Percentiles rank a stretch among this genome's conserved stretches.
phyloP scores from a whole-genome alignment of 2,888 invertebrate genomes.

The Phymatocera aterrima region DNA sequence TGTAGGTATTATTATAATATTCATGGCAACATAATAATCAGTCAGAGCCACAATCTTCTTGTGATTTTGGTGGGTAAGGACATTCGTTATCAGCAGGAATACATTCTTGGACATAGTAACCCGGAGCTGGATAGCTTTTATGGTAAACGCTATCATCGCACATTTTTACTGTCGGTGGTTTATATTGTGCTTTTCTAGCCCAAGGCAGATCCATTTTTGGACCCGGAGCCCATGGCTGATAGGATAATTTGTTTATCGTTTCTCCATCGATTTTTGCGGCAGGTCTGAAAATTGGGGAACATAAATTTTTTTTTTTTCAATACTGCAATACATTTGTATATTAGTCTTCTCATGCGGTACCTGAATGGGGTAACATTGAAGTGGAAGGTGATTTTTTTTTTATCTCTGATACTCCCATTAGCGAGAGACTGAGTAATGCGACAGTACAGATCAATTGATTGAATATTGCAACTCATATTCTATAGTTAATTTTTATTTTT shows the following conservation, averaged over 20 bases:
- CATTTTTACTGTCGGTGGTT: slow-evolving; percentile 64
- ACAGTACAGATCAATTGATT: neutral
- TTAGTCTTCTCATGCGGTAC: neutral
- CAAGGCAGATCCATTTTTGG: slow-evolving; percentile 66
- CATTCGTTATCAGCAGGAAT: slow-evolving; percentile 33
- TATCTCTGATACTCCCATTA: neutral
- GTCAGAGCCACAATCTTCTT: slow-evolving; percentile 13
- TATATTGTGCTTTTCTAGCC: slow-evolving; percentile 63
- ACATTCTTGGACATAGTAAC: slow-evolving; percentile 65
- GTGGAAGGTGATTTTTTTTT: neutral
- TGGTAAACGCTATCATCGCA: slow-evolving; percentile 66
- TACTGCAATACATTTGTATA: neutral
- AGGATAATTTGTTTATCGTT: slow-evolving; percentile 71
- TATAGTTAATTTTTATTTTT: slow-evolving; percentile 14
- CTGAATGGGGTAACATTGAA: neutral
- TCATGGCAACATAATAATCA: neutral
- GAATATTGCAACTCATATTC: neutral
- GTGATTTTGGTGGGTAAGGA: slow-evolving; percentile 33
- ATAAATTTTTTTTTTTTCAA: neutral
- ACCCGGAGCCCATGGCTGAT: slow-evolving; percentile 63
- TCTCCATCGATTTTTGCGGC: slow-evolving; percentile 65
- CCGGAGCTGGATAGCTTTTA: slow-evolving; percentile 70
- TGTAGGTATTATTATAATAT: neutral
- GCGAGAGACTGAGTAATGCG: slow-evolving; percentile 6
- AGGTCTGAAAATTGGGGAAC: slow-evolving; percentile 55